Evolutionary conservation across 1,140 invertebrate species (phyloP).

Genomic region (Periplaneta americana): DNA sequence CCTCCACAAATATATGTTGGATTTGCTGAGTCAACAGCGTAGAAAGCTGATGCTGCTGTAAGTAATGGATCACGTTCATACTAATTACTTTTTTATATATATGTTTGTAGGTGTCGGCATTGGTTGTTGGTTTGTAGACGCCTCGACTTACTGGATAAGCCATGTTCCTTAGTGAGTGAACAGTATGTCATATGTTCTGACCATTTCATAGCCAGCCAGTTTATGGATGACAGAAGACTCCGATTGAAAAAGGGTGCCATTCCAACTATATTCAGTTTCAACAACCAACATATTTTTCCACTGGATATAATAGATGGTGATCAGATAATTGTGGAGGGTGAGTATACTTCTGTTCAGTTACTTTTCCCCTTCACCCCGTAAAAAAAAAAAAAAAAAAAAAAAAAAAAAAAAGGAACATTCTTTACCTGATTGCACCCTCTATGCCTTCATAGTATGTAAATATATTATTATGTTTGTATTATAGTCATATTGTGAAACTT

Average conservation of each 20-base stretch:
- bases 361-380: background rate
- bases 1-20: too few relatives aligned
- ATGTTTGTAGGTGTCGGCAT: slow-evolving; percentile 9
- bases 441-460: too few relatives aligned
- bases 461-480: too few relatives aligned
- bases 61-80: too few relatives aligned
- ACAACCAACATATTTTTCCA: background rate
- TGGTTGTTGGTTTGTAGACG: slow-evolving; percentile 14
- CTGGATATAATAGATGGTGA: background rate
- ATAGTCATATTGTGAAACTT: too few relatives aligned
- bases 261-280: background rate
- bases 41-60: too few relatives aligned
- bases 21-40: too few relatives aligned
- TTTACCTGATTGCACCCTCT: too few relatives aligned
- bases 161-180: background rate
- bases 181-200: slow-evolving; percentile 7
- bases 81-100: too few relatives aligned
- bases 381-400: background rate
- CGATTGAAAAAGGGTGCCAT: slow-evolving; percentile 6
- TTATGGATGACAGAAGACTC: background rate
- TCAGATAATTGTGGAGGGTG: background rate
- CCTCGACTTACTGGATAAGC: background rate
- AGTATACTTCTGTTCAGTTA: background rate
- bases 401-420: background rate
- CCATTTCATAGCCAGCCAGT: slow-evolving; percentile 11